phyloP scores from a whole-genome alignment of 2,888 invertebrate species.

The Chloroclystis v-ata region DNA sequence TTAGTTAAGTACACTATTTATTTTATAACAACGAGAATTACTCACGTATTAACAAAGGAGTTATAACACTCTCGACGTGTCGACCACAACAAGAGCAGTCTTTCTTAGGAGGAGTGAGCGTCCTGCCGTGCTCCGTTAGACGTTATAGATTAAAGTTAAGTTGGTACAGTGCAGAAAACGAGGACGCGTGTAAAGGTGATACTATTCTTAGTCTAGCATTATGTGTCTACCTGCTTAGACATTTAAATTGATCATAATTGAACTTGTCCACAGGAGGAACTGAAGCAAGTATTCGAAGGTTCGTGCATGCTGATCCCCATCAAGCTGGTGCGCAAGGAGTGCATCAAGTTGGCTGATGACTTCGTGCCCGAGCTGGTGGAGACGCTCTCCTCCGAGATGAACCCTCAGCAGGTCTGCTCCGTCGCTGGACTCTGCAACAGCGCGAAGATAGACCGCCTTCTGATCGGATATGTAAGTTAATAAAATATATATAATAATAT shows the following conservation, averaged over 20 bases:
- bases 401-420: constrained; percentile 91
- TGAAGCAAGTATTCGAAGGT: constrained; percentile 92
- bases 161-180: no score
- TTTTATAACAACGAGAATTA: no score
- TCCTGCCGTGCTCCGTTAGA: no score
- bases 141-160: no score
- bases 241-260: not conserved
- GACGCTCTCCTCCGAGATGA: constrained; percentile 92
- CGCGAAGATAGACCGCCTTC: constrained; percentile 81
- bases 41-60: no score
- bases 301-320: constrained; percentile 89
- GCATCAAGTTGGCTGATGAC: constrained; percentile 87
- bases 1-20: no score
- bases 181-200: no score
- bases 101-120: no score
- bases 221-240: no score
- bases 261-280: constrained; percentile 80
- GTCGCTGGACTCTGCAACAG: constrained; percentile 93
- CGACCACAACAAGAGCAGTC: no score
- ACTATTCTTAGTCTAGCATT: no score
- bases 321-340: constrained; percentile 84
- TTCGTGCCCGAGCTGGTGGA: constrained; percentile 93
- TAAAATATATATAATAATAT: not conserved
- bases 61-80: no score
- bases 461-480: constrained; percentile 69